phyloP scores from a whole-genome alignment of 2,797 vertebrate genomes.

The Lophotriccus pileatus region DNA sequence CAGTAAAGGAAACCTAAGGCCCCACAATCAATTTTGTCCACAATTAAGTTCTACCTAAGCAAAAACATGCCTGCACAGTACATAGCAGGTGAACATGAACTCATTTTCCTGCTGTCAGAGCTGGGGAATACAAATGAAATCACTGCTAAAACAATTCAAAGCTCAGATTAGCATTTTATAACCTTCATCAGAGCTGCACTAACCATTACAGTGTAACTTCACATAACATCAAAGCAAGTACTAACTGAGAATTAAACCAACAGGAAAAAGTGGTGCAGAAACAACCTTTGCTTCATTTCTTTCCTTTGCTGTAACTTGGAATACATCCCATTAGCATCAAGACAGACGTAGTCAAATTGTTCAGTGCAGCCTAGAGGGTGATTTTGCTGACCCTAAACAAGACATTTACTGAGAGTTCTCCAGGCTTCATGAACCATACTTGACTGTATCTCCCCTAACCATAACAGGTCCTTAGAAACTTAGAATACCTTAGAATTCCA shows the following conservation, averaged over 20 bases:
- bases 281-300: neutral
- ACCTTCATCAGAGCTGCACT: neutral
- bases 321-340: neutral
- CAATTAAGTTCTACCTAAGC: neutral
- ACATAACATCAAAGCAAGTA: neutral
- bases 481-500: neutral
- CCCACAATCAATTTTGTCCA: neutral
- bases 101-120: neutral
- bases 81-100: neutral
- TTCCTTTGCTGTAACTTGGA: neutral
- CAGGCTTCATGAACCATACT: neutral
- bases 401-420: neutral
- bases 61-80: neutral
- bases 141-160: neutral
- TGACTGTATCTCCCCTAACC: neutral
- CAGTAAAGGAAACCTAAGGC: neutral
- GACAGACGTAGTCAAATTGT: neutral
- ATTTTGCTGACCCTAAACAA: neutral
- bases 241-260: neutral
- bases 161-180: neutral
- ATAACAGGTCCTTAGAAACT: neutral
- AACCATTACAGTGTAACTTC: neutral
- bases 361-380: neutral
- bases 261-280: neutral
- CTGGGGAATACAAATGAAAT: neutral